Conservation (phyloP, 2,113 vertebrate species). For the Globicephala melas region DNA sequence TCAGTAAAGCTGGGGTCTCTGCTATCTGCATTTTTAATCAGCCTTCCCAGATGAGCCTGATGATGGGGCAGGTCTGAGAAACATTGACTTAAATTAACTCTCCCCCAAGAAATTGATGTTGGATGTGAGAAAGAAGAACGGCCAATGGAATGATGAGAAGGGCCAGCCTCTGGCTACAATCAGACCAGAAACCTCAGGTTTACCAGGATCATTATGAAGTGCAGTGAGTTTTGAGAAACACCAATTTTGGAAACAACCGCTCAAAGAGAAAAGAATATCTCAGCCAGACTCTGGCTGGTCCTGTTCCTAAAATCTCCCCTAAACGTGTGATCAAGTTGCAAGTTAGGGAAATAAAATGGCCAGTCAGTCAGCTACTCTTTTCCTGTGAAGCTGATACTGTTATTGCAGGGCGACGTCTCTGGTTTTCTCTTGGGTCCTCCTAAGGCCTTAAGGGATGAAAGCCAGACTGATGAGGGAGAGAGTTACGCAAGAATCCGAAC, state of each 20-base stretch:
- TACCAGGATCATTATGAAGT: background rate
- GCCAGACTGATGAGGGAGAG: background rate
- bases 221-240: background rate
- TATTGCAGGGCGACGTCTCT: fast-evolving
- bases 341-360: background rate
- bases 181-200: background rate
- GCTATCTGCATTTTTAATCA: background rate
- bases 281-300: background rate
- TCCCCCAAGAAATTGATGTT: background rate
- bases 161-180: background rate
- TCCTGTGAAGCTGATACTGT: fast-evolving
- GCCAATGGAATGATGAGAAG: fast-evolving
- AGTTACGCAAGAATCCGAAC: no score
- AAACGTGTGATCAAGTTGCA: fast-evolving
- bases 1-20: background rate
- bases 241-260: background rate
- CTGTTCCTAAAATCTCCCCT: background rate
- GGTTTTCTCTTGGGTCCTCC: background rate
- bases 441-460: background rate
- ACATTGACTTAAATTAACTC: background rate
- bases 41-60: no score
- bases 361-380: fast-evolving
- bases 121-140: background rate
- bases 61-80: no score
- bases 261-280: background rate